These are phyloP conservation scores for Zosterops lateralis DNA, from an alignment of 2,113 vertebrate genomes.

Conservation along the genomic window DNA sequence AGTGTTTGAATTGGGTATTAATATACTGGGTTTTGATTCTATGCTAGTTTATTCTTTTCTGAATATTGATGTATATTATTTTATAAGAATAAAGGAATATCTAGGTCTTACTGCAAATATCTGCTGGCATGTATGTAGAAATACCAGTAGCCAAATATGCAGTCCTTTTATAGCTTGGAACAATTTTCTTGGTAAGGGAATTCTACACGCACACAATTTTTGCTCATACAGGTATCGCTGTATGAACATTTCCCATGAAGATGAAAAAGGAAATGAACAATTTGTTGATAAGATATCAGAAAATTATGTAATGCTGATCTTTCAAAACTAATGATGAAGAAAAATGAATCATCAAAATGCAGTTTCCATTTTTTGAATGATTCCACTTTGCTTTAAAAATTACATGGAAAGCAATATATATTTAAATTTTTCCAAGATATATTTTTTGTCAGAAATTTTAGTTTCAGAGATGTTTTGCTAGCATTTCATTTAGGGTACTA, in stretches of 20 bases:
- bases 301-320: background rate
- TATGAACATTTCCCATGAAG: background rate
- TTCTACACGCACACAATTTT: background rate
- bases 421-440: background rate
- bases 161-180: background rate
- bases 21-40: background rate
- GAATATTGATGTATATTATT: background rate
- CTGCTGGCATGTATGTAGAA: background rate
- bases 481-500: background rate
- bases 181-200: background rate
- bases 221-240: rapidly evolving
- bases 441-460: background rate
- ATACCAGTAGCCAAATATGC: background rate
- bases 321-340: background rate
- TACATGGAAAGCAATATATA: background rate
- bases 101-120: background rate
- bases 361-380: background rate
- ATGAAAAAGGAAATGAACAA: background rate
- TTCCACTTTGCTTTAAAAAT: background rate
- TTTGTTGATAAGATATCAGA: background rate
- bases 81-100: background rate
- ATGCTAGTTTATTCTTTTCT: background rate
- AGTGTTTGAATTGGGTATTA: background rate
- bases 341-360: background rate
- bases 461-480: background rate